A percentile compares a stretch with the other conserved stretches of the same genome.
Evolutionary conservation across 2,797 vertebrate species (phyloP).

Genomic region (Anguilla marmorata): DNA sequence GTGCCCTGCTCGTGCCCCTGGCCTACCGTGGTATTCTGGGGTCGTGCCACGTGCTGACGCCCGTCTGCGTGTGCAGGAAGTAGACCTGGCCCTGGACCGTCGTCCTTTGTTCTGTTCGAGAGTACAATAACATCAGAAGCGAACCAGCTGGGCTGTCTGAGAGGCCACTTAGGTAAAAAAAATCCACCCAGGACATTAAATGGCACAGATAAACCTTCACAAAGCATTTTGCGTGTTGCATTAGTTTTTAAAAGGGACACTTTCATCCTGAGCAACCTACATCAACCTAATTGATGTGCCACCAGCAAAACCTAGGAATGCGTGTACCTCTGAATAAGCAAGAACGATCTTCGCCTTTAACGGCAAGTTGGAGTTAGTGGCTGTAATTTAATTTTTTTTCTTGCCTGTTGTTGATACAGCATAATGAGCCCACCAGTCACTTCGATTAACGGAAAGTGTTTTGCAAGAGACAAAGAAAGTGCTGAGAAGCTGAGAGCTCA

Average conservation of each 20-base stretch:
- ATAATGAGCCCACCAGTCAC: background rate
- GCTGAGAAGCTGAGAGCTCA: background rate
- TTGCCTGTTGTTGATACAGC: background rate
- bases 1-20: background rate
- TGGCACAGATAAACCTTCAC: background rate
- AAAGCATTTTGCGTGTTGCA: background rate
- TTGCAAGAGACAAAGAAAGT: background rate
- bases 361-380: background rate
- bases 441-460: background rate
- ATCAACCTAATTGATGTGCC: too few relatives aligned
- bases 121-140: slow-evolving; percentile 26
- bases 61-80: slow-evolving; percentile 96
- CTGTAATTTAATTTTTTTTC: background rate
- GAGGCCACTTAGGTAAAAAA: background rate
- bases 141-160: background rate
- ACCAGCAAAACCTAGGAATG: background rate
- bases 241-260: background rate
- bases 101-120: slow-evolving; percentile 86
- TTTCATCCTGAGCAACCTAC: background rate
- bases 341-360: background rate
- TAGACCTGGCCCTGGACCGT: slow-evolving; percentile 97
- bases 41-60: slow-evolving; percentile 97
- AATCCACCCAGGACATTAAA: background rate
- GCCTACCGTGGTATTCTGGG: slow-evolving; percentile 91
- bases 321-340: background rate